Conservation (phyloP, 2,888 invertebrate species). For the Ametastegia equiseti region DNA sequence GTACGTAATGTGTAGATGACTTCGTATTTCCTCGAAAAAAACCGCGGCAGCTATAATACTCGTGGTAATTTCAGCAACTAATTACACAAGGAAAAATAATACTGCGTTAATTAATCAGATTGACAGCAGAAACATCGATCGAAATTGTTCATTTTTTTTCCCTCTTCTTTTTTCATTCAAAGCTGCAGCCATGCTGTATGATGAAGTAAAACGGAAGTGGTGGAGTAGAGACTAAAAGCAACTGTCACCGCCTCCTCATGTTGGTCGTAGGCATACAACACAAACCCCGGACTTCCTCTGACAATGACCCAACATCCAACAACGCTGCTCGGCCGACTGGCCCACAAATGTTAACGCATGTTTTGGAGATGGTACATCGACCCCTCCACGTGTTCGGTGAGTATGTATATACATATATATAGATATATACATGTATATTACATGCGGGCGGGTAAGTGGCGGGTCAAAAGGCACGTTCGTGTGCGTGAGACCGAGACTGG, state of each 20-base stretch:
- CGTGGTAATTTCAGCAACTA: background rate
- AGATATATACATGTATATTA: background rate
- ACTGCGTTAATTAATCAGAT: background rate
- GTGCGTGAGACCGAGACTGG: background rate
- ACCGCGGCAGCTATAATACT: background rate
- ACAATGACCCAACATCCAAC: conserved; percentile 37
- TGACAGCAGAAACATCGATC: background rate
- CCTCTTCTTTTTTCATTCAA: no score
- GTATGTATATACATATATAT: background rate
- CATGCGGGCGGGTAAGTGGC: conserved; percentile 40
- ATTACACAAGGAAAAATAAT: background rate
- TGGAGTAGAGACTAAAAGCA: background rate
- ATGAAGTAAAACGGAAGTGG: conserved; percentile 21
- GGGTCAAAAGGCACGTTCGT: conserved; percentile 18
- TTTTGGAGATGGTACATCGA: conserved; percentile 50
- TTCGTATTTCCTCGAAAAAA: background rate
- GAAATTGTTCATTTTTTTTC: background rate
- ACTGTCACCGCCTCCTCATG: background rate
- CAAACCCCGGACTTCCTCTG: conserved; percentile 15
- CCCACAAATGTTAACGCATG: conserved; percentile 37
- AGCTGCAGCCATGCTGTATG: conserved; percentile 14
- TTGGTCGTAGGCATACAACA: background rate
- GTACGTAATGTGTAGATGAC: background rate
- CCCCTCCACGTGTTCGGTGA: conserved; percentile 42
- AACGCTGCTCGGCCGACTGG: conserved; percentile 7